phyloP scores from a whole-genome alignment of 2,113 vertebrate species.

The Halcyon malimbica region DNA sequence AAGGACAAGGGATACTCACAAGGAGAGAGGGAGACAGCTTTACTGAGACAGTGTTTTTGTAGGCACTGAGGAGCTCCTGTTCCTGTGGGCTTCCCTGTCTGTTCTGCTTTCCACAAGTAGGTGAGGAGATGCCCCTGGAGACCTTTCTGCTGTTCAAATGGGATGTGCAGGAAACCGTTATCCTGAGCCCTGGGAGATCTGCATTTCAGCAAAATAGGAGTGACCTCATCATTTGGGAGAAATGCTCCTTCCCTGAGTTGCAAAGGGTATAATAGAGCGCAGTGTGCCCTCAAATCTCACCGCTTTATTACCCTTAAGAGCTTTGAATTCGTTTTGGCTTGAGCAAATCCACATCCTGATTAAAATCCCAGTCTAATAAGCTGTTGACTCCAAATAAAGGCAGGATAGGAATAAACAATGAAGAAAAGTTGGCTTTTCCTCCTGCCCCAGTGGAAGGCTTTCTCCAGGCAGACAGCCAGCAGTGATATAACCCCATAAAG shows the following conservation, averaged over 20 bases:
- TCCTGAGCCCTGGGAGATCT: neutral
- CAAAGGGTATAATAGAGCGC: neutral
- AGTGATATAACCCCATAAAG: slow-evolving; percentile 17
- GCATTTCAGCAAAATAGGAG: neutral
- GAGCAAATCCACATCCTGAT: slow-evolving; percentile 21
- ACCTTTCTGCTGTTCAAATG: neutral
- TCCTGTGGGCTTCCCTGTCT: neutral
- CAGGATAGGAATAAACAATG: slow-evolving; percentile 54
- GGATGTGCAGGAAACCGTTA: neutral
- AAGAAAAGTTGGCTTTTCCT: slow-evolving; percentile 39
- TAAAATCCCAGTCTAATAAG: slow-evolving; percentile 42
- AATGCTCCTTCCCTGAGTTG: neutral
- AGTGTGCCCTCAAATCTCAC: neutral
- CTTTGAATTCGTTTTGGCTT: neutral
- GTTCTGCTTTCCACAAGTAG: neutral
- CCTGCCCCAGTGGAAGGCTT: slow-evolving; percentile 38
- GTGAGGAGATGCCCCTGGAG: neutral
- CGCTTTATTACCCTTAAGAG: neutral
- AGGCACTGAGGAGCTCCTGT: neutral
- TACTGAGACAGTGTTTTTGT: neutral
- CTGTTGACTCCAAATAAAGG: slow-evolving; percentile 69
- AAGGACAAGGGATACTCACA: neutral
- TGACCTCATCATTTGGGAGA: neutral
- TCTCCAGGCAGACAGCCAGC: slow-evolving; percentile 52
- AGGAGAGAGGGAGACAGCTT: neutral